Base-by-base conservation (phyloP, 2,888 invertebrate species). In the Ephialtes manifestator region DNA sequence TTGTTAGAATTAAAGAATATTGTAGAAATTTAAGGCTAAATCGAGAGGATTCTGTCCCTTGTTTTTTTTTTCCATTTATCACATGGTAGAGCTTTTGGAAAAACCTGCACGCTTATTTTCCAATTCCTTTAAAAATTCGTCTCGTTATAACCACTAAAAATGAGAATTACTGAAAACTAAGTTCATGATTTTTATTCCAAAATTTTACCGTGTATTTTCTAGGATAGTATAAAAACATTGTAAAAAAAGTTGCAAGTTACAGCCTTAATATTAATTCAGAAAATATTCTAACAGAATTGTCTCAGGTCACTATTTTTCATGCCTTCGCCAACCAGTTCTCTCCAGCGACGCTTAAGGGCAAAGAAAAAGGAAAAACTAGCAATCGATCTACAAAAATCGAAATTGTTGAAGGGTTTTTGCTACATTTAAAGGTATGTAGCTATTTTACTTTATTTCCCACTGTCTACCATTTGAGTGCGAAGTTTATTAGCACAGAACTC, bases 351-450 rank as follows among this genome's bases (percentile, higher is more conserved):
- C 43, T 75, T 2, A 60, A 46, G 10, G 75, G 60, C n/a, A 48
- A 28, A 43, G 58, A 20, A 35, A 31, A 18, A 11, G 24, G 53
- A 4, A 71, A 71, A 39, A 13, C 39, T 20, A 10, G 5, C 43
- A 63, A 31, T 3, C 60, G 75, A 43, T 51, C 55, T 2, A 63
- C 75, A 28, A 75, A 60, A 24, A 43, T 39, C n/a, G 75, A 75
- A 60, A 63, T 75, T 15, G 63, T n/a, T 4, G 75, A 75, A 31
- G 75, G 75, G 4, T 75, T 75, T n/a, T 24, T 60, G 46, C 58
- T 75, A 18, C 63, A 75, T 46, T 10, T 75, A 1, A 60, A 60
- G 58, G 55, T 75, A 15, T 15, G 46, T 18, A 51, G 18, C 51
- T 35, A 31, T 31, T 60, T 31, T 31, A 4, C 3, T 15, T 60